Percentiles rank a stretch among this genome's conserved stretches.
phyloP scores from a whole-genome alignment of 2,888 invertebrate genomes.

The Fissipunctia ypsillon region DNA sequence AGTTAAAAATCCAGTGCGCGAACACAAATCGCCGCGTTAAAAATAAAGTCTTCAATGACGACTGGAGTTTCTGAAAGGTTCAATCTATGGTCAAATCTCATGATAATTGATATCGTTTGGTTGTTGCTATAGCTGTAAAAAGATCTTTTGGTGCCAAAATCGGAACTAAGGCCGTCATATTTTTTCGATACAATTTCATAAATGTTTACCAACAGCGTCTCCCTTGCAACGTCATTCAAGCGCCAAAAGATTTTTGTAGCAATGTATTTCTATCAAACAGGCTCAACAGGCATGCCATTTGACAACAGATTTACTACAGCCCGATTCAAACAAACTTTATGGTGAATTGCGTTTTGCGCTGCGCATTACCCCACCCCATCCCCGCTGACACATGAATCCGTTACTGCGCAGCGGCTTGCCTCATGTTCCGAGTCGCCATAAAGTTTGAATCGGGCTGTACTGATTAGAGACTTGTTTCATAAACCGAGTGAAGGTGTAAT shows the following conservation, averaged over 20 bases:
- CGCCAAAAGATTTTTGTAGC: neutral
- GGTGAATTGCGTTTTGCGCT: too few species aligned
- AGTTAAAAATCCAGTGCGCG: too few species aligned
- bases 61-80: neutral
- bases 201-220: neutral
- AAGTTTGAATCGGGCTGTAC: neutral
- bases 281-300: neutral
- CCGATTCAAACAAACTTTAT: too few species aligned
- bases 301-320: neutral
- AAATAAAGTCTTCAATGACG: neutral
- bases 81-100: neutral
- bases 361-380: too few species aligned
- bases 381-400: too few species aligned
- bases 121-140: neutral
- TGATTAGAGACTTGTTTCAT: neutral
- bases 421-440: too few species aligned
- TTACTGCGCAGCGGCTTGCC: too few species aligned
- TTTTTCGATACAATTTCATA: too few species aligned
- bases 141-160: neutral
- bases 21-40: too few species aligned
- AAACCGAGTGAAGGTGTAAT: neutral
- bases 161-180: neutral
- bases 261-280: neutral
- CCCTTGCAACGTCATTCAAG: neutral
- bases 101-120: neutral